Evolutionary conservation across 1,140 invertebrate genomes (phyloP), one percentile per base, ranked within the genome.

Genomic region (Drosophila malerkotliana): DNA sequence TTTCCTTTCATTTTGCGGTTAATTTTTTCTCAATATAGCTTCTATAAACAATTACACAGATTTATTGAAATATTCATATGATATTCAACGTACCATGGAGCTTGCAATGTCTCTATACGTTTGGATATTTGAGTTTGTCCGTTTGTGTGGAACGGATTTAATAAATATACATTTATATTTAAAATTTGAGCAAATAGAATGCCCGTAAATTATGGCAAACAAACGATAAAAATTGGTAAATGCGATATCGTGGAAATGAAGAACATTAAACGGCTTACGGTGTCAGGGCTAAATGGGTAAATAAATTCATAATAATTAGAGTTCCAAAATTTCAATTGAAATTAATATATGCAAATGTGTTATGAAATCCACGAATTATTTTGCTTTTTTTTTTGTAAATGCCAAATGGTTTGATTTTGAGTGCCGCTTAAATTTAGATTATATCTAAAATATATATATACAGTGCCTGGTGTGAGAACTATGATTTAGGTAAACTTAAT

Each of bases 141-240:
- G 39, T 45, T 56, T 66, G 34, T 54, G 57, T 18, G 12, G 15
- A 52, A 39, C 47, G 54, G 56, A 57, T 48, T 49, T 58, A 59
- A 67, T 74, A 57, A 58, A 74, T 73, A 74, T 60, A 63, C 41
- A 44, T 47, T 41, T 41, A 44, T 44, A 44, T 47, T 72, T 52
- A 71, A 61, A 69, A 47, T 56, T 73, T 56, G 68, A 81, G 67
- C 73, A 76, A 75, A 68, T 76, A 62, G 58, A 72, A 47, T 59
- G 81, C 67, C 45, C 77, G 53, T 53, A 63, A 75, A 87, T 82
- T 52, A 77, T 85, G 77, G 73, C 82, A 63, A 77, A 71, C 55
- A 67, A 67, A 57, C 18, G 15, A 67, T 44, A 48, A 37, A 32
- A 32, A 26, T 47, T 51, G 49, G 12, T 76, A 58, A 81, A 67